Evolutionary conservation across 2,888 invertebrate genomes (phyloP), one percentile per base, ranked within the genome.

Genomic region (Melanargia galathea): DNA sequence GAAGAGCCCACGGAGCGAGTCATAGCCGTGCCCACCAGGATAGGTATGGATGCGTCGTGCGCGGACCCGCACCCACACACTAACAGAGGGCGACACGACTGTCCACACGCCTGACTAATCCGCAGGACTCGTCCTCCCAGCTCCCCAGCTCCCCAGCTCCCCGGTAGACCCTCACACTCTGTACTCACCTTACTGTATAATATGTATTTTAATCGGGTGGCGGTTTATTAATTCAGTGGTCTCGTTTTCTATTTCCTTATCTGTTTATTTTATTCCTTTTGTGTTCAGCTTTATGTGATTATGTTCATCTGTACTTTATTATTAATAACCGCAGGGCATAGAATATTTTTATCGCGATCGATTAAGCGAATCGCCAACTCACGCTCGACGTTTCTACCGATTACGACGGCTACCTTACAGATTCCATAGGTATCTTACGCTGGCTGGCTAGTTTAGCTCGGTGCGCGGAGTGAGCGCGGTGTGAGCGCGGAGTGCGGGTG

Each of bases 11-110:
- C 65, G 62, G 73, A 71, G 67, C 73, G 69, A 71, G 71, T 74
- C 46, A 69, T 75, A 64, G 69, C 71, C 72, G 74, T 74, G 65
- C 70, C 76, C 62, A 65, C 68, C 63, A 66, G 67, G 58, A 74
- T 78, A 79, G 80, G 83, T 83, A 83, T 74, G 79, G 66, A 69
- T n/a, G n/a, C n/a, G n/a, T n/a, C n/a, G n/a, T 59, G 55, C 35
- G 62, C 64, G 46, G 57, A 65, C 60, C 64, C 70, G 65, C 65
- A 65, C 67, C 64, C 54, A 69, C 69, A 60, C 70, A 68, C 74
- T 74, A 74, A 76, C 72, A 62, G 69, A 66, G 71, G 64, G 30
- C 61, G 16, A 65, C 58, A 58, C 70, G 61, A 64, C 68, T 40
- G 40, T 60, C 67, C 65, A 61, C 70, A 64, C 70, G 61, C 66